phyloP scores from a whole-genome alignment of 2,113 vertebrate genomes.

The Cariama cristata region DNA sequence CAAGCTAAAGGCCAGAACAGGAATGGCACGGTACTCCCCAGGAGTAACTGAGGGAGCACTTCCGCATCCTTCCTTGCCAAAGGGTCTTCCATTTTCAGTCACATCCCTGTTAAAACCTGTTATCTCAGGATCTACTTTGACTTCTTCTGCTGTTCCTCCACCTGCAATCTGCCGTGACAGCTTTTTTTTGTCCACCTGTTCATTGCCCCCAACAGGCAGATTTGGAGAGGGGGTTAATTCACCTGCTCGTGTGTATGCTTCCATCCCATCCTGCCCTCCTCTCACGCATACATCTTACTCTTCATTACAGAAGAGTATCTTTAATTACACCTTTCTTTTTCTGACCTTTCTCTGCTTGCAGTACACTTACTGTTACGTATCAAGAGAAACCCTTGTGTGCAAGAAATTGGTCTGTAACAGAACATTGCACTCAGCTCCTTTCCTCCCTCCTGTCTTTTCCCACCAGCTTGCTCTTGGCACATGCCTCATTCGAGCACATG shows the following conservation, averaged over 20 bases:
- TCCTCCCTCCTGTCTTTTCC: background rate
- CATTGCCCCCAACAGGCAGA: background rate
- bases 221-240: background rate
- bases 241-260: background rate
- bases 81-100: background rate
- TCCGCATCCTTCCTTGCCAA: background rate
- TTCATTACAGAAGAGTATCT: background rate
- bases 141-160: background rate
- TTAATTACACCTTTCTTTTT: background rate
- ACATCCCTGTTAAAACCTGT: background rate
- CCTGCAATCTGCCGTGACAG: background rate
- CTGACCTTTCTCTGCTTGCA: background rate
- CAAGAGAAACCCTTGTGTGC: background rate
- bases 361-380: background rate
- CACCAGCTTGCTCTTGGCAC: constrained; percentile 17
- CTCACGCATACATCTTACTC: background rate
- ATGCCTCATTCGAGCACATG: background rate
- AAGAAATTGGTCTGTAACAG: background rate
- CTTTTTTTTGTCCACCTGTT: background rate
- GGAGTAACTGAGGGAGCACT: background rate
- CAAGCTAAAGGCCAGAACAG: background rate
- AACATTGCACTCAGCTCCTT: background rate
- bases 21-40: background rate
- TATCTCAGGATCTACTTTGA: background rate
- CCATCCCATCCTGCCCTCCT: background rate